These are phyloP conservation scores for Nemopilema nomurai DNA, from an alignment of 30 jellyfish, hydroid and myxozoan genomes.

Conservation along the genomic window DNA sequence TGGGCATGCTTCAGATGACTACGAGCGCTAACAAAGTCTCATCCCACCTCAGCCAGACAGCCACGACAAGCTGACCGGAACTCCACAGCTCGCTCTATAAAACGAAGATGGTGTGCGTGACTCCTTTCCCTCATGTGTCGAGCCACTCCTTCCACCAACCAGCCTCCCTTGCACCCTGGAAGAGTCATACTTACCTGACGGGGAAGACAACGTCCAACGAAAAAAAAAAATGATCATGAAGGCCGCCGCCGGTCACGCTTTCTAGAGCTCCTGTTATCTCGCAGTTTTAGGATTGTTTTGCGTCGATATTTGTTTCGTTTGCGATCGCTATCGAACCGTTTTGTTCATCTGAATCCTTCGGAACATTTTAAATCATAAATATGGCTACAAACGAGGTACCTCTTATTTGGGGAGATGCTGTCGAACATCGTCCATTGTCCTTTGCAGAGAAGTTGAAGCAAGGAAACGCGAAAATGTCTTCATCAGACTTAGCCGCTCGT, in stretches of 20 bases:
- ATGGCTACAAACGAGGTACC: neutral
- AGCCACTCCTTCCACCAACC: neutral
- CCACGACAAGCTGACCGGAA: no score
- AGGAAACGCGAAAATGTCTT: neutral
- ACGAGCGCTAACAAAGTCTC: no score
- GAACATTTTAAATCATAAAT: no score
- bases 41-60: no score
- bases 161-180: neutral
- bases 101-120: neutral
- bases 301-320: neutral
- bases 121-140: neutral
- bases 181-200: constrained; percentile 6
- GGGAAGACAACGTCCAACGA: constrained; percentile 13
- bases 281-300: neutral
- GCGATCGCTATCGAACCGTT: neutral
- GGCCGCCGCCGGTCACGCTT: neutral
- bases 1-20: no score
- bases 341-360: neutral
- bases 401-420: neutral
- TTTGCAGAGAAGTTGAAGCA: neutral
- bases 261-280: neutral
- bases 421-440: neutral
- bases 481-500: neutral
- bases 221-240: constrained; percentile 3
- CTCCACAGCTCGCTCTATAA: no score